Evolutionary conservation across 2,888 invertebrate genomes (phyloP), one percentile per base, ranked within the genome.

Genomic region (Tiphia femorata): DNA sequence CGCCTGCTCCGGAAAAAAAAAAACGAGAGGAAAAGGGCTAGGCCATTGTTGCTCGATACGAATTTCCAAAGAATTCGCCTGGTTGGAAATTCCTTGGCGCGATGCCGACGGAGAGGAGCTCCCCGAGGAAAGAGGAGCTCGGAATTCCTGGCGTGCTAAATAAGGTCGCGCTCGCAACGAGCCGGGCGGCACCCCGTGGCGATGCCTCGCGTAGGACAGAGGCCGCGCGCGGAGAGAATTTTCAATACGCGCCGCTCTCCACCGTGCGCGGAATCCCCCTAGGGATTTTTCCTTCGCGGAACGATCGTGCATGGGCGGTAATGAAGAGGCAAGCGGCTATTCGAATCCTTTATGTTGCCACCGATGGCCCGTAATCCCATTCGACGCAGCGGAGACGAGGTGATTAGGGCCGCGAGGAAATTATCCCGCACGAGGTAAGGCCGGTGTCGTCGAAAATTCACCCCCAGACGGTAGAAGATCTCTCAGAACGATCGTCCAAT

Each of bases 91-190:
- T 56, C 66, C 54, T 48, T 57, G 56, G 52, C 62, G 54, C 50
- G 47, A 50, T 50, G 62, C 62, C 62, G 38, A 49, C 48, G n/a
- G n/a, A 49, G 50, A 49, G 56, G 49, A 50, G 44, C 49, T 46
- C 3, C 37, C 46, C 51, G 55, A 46, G 37, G 49, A 46, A 53
- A n/a, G 44, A 27, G 44, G 49, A 27, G 41, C 29, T 49, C 56
- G 58, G 59, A 64, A 69, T 69, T 67, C 66, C 42, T 40, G 55
- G 50, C 59, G 66, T 42, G 58, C 63, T 69, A 69, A 69, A 66
- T 69, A 69, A 69, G 64, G 59, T 66, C 62, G 62, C 57, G 52
- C 17, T 52, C 37, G 48, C 50, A 44, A 37, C 52, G 35, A 42
- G 30, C n/a, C 46, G 12, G 29, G 49, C 27, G 51, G 59, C 59